Percentiles rank a stretch among this genome's conserved stretches.
These are phyloP conservation scores for Kryphioiulus occultus DNA, from an alignment of 2,888 invertebrate species.

Conservation along the genomic window DNA sequence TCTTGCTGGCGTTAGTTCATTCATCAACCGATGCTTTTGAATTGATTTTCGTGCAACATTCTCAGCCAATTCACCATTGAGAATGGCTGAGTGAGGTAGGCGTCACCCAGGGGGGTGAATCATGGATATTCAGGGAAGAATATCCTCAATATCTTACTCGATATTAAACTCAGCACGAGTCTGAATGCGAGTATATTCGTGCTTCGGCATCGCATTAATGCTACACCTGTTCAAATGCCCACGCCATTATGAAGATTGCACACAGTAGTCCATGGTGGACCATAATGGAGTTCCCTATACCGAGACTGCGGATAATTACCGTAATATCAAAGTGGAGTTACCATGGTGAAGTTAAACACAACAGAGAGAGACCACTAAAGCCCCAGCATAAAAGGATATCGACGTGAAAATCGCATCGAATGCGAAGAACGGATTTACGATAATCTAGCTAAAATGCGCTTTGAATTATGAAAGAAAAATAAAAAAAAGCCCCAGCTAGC, in stretches of 20 bases:
- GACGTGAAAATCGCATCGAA: constrained; percentile 22
- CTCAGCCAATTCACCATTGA: background rate
- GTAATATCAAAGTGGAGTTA: constrained; percentile 19
- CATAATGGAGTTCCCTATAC: constrained; percentile 15
- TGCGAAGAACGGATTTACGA: background rate
- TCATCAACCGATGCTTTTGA: background rate
- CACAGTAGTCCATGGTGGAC: background rate
- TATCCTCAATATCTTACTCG: constrained; percentile 27
- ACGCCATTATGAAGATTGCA: background rate
- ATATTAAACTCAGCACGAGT: constrained; percentile 15
- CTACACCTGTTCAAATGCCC: constrained; percentile 5
- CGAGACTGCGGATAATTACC: constrained; percentile 39
- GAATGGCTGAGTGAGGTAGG: background rate
- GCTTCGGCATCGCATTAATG: constrained; percentile 3
- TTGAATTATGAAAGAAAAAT: constrained; percentile 24
- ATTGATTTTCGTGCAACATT: background rate
- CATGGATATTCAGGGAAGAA: background rate
- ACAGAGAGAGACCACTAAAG: background rate
- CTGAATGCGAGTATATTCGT: background rate
- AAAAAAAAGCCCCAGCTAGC: background rate
- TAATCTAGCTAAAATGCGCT: background rate
- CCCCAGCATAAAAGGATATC: background rate
- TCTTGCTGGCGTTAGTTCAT: background rate
- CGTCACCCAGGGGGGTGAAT: background rate
- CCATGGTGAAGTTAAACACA: constrained; percentile 40